phyloP scores from a whole-genome alignment of 2,113 vertebrate genomes.

The Chaetorhynchus papuensis region DNA sequence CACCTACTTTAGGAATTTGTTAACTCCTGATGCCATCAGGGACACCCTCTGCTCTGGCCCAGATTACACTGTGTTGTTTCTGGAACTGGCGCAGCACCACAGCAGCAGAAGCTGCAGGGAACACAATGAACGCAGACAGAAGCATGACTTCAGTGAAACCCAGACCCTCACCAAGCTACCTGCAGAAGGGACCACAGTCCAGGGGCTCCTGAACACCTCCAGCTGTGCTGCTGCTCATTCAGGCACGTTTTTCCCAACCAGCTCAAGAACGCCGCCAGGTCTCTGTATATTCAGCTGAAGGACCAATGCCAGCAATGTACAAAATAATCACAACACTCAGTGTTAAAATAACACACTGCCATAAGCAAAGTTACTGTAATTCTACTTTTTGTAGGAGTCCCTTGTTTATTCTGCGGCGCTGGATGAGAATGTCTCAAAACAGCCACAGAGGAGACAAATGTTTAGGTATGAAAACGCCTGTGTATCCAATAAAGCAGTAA shows the following conservation, averaged over 20 bases:
- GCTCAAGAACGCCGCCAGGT: not conserved
- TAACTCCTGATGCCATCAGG: not conserved
- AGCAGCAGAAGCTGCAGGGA: not conserved
- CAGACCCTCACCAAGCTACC: not conserved
- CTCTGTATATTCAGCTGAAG: not conserved
- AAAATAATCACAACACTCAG: not conserved
- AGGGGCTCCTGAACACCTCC: not conserved
- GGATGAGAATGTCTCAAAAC: not conserved
- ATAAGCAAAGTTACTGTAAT: not conserved
- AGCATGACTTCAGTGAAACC: not conserved
- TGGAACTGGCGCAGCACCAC: not conserved
- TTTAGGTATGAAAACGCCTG: not conserved
- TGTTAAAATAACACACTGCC: not conserved
- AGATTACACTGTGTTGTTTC: accelerated
- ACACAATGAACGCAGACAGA: accelerated
- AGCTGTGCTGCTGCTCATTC: not conserved
- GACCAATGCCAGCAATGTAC: not conserved
- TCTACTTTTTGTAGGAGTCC: not conserved
- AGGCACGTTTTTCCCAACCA: not conserved
- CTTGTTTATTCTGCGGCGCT: not conserved
- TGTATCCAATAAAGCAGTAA: not conserved
- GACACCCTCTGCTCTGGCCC: not conserved
- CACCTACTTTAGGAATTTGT: not conserved
- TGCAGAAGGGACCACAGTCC: not conserved
- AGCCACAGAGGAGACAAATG: not conserved